Evolutionary conservation across 2,797 vertebrate genomes (phyloP).

Genomic region (Fratercula arctica): DNA sequence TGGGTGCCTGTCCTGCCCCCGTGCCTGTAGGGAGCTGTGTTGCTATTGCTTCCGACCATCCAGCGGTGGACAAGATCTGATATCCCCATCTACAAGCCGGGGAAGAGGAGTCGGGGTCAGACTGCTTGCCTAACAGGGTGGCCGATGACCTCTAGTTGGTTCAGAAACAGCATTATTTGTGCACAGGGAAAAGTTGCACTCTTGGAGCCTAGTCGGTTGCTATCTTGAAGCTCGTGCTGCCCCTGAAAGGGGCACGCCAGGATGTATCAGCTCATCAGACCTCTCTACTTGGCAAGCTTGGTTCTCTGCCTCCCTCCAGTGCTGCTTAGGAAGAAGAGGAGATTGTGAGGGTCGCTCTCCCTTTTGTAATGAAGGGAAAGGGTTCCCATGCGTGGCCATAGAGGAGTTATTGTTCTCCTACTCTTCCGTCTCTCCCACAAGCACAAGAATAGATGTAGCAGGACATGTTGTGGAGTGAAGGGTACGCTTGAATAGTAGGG

Average conservation of each 20-base stretch:
- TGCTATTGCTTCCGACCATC: neutral
- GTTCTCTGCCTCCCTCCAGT: neutral
- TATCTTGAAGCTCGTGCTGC: rapidly evolving
- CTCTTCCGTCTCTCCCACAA: neutral
- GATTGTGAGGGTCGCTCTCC: neutral
- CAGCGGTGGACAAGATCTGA: neutral
- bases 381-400: neutral
- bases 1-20: neutral
- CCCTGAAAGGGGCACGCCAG: rapidly evolving
- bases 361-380: neutral
- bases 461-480: neutral
- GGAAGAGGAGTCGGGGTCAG: neutral
- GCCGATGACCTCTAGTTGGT: neutral
- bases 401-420: neutral
- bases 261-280: neutral
- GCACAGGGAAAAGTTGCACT: neutral
- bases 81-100: neutral
- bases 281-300: neutral
- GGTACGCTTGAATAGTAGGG: neutral
- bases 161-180: neutral
- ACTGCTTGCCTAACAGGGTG: neutral
- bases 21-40: neutral
- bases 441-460: neutral
- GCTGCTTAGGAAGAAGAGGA: neutral
- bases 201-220: rapidly evolving